phyloP scores from a whole-genome alignment of 2,888 invertebrate species.

The Sabatieria punctata region DNA sequence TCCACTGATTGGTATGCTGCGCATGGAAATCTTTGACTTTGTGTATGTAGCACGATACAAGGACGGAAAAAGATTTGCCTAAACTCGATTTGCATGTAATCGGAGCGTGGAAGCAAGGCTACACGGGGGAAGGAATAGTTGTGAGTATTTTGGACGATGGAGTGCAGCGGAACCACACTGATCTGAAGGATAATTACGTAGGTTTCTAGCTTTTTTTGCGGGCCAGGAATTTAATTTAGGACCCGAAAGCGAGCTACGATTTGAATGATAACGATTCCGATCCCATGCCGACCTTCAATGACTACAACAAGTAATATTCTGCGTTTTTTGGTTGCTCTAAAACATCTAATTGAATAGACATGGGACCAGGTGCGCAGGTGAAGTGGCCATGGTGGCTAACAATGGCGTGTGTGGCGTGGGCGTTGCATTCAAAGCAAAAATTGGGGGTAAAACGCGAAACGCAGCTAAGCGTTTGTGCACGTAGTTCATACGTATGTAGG shows the following conservation, averaged over 20 bases:
- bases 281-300: conserved; percentile 31
- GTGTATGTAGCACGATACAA: conserved; percentile 10
- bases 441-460: too few species aligned
- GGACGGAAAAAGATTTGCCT: conserved; percentile 4
- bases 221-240: conserved; percentile 19
- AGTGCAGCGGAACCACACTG: conserved; percentile 34
- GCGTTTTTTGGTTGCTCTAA: too few species aligned
- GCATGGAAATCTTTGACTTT: too few species aligned
- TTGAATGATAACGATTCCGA: conserved; percentile 27
- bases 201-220: conserved; percentile 15
- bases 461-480: too few species aligned
- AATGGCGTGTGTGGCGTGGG: conserved; percentile 78
- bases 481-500: too few species aligned
- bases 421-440: conserved; percentile 61
- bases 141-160: conserved; percentile 65
- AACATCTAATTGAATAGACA: too few species aligned
- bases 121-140: conserved; percentile 80
- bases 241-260: conserved; percentile 34
- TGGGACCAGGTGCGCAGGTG: conserved; percentile 49
- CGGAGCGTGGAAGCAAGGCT: conserved; percentile 80
- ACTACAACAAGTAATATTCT: conserved; percentile 35
- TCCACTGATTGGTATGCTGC: not conserved
- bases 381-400: conserved; percentile 63
- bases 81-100: conserved; percentile 80
- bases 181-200: conserved; percentile 34